phyloP scores from a whole-genome alignment of 2,797 vertebrate species.

The Ciconia nigra region DNA sequence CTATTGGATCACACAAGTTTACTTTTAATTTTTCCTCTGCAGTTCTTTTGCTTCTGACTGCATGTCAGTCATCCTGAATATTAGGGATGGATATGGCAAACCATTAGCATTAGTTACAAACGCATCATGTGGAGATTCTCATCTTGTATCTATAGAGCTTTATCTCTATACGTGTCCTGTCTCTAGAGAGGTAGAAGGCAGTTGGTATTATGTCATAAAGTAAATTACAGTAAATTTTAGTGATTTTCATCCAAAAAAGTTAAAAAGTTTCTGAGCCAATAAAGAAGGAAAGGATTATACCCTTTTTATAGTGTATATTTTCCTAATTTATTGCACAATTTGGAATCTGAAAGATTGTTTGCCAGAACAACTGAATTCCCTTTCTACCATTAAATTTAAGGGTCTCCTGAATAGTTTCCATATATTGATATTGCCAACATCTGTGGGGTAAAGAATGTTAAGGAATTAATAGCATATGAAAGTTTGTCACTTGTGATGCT shows the following conservation, averaged over 20 bases:
- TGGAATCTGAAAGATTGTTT: background rate
- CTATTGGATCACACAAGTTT: background rate
- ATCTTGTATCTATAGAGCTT: background rate
- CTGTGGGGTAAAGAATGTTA: background rate
- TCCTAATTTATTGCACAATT: background rate
- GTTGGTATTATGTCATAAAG: background rate
- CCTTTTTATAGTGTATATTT: background rate
- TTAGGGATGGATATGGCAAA: background rate
- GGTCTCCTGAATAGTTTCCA: background rate
- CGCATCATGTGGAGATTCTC: background rate
- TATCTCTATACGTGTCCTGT: background rate
- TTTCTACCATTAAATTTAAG: background rate
- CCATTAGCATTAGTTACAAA: background rate
- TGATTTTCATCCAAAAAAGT: background rate
- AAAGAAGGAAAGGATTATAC: background rate
- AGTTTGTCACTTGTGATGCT: conserved; percentile 13
- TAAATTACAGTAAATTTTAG: background rate
- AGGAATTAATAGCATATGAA: background rate
- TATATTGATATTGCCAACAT: background rate
- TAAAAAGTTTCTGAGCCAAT: background rate
- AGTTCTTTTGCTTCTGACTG: background rate
- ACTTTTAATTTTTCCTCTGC: background rate
- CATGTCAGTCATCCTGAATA: background rate
- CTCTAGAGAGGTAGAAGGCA: background rate
- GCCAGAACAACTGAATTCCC: background rate